Percentiles rank a stretch among this genome's conserved stretches.
phyloP scores from a whole-genome alignment of 2,113 vertebrate genomes.

The Hypocryptadius cinnamomeus region DNA sequence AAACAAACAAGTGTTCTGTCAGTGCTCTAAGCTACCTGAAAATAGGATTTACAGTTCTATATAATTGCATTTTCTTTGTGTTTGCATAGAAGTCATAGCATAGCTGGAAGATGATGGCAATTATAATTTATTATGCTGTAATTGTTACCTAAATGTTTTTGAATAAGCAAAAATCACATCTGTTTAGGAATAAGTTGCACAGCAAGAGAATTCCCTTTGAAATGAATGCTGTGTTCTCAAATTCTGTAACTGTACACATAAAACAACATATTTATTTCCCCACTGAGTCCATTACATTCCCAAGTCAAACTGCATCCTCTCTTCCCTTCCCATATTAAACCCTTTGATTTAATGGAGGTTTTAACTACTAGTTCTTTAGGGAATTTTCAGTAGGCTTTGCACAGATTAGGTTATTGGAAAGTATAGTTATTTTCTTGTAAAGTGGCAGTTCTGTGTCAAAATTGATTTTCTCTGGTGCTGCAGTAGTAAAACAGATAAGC shows the following conservation, averaged over 20 bases:
- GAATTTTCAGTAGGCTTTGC: constrained; percentile 87
- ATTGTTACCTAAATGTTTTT: constrained; percentile 86
- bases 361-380: constrained; percentile 85
- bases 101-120: constrained; percentile 74
- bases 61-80: constrained; percentile 73
- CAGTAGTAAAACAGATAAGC: constrained; percentile 86
- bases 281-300: constrained; percentile 77
- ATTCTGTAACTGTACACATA: constrained; percentile 74
- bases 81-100: constrained; percentile 67
- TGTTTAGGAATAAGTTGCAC: constrained; percentile 77
- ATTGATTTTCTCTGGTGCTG: constrained; percentile 88
- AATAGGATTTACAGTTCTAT: constrained; percentile 60
- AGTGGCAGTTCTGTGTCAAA: constrained; percentile 85
- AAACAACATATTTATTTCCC: constrained; percentile 78
- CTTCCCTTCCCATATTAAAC: constrained; percentile 80
- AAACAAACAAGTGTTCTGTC: constrained; percentile 46
- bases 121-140: constrained; percentile 83
- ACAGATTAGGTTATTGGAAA: constrained; percentile 90
- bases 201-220: constrained; percentile 77
- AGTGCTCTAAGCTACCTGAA: constrained; percentile 56
- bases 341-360: constrained; percentile 88
- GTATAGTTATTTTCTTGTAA: constrained; percentile 88
- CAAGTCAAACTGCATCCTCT: constrained; percentile 77
- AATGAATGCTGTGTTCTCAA: constrained; percentile 72
- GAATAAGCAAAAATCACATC: constrained; percentile 85